Percentiles rank a stretch among this genome's conserved stretches.
Conservation (phyloP, 2,888 invertebrate genomes). For the Lochmaea crataegi region DNA sequence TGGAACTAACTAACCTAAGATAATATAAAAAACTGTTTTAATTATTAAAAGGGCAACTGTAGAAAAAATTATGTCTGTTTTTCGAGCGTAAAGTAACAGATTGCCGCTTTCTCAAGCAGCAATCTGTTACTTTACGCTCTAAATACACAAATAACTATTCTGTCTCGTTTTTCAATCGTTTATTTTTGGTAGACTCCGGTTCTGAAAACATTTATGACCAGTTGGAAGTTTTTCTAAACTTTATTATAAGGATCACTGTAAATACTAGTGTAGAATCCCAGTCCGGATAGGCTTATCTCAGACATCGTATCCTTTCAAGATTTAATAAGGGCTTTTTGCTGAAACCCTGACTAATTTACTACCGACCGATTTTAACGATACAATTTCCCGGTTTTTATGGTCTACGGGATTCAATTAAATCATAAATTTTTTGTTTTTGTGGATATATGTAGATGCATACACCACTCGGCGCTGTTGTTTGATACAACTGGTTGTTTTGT, state of each 20-base stretch:
- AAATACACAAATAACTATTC: too few species aligned
- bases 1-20: too few species aligned
- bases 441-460: too few species aligned
- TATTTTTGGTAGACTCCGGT: not conserved
- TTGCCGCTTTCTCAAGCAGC: too few species aligned
- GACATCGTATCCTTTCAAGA: constrained; percentile 49
- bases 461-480: not conserved
- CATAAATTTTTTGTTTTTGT: constrained; percentile 30
- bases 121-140: too few species aligned
- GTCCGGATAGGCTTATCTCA: constrained; percentile 47
- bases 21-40: too few species aligned
- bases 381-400: constrained; percentile 41
- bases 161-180: not conserved
- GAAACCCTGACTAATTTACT: constrained; percentile 41
- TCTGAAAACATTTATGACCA: constrained; percentile 49
- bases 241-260: constrained; percentile 58
- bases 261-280: constrained; percentile 44
- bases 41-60: too few species aligned
- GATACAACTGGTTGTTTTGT: not conserved
- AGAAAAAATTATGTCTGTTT: too few species aligned
- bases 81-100: too few species aligned
- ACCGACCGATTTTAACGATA: constrained; percentile 38
- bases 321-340: constrained; percentile 51
- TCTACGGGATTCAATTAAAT: constrained; percentile 40
- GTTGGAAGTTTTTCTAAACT: constrained; percentile 55